Percentiles rank a stretch among this genome's conserved stretches.
Evolutionary conservation across 2,797 vertebrate genomes (phyloP).

Genomic region (Coccyzus lansbergi): DNA sequence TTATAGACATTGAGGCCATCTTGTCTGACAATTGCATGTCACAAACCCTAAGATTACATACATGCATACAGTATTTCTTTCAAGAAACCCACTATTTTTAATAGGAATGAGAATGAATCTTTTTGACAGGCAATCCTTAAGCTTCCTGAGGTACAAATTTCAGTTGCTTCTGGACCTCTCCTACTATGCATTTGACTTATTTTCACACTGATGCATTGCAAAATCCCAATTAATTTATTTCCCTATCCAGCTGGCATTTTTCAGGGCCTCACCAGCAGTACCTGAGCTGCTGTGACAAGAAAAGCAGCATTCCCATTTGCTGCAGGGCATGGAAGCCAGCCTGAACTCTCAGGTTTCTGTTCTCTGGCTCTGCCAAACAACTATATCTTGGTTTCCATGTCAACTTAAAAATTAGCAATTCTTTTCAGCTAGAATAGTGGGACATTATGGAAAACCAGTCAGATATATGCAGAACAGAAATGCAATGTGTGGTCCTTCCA

Average conservation of each 20-base stretch:
- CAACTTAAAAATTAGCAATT: background rate
- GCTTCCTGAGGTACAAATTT: background rate
- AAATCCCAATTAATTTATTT: background rate
- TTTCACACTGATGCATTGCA: background rate
- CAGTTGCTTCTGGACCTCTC: background rate
- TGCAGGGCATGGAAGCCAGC: accelerated
- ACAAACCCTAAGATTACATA: background rate
- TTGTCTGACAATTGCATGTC: background rate
- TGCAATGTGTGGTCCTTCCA: background rate
- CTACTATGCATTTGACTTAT: background rate
- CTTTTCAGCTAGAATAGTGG: background rate
- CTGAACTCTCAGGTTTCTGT: background rate
- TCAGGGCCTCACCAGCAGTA: background rate
- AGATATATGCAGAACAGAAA: background rate
- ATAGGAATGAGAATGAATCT: background rate
- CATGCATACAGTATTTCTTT: background rate
- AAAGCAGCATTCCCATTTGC: accelerated
- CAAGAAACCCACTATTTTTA: background rate
- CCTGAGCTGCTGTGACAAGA: background rate
- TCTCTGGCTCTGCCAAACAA: accelerated
- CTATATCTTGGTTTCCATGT: background rate
- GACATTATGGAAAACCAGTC: background rate
- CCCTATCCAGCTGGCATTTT: background rate
- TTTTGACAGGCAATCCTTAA: background rate
- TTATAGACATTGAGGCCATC: background rate